Evolutionary conservation across 1,140 invertebrate genomes (phyloP).

Genomic region (Delia radicum): DNA sequence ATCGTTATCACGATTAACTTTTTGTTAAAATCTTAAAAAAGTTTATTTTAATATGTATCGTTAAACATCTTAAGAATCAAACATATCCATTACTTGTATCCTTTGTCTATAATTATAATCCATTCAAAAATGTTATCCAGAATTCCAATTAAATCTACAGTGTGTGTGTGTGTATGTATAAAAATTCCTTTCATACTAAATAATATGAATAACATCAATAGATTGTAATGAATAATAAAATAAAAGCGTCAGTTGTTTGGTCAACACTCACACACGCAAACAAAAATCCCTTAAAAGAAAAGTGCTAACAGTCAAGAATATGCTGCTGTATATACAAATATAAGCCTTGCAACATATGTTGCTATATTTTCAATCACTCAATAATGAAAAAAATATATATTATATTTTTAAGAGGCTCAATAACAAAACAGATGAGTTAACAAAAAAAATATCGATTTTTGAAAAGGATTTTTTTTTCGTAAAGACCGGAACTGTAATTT

Average conservation of each 20-base stretch:
- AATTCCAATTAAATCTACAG: no score
- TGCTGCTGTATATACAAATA: not conserved
- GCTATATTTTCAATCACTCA: not conserved
- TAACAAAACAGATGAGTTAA: not conserved
- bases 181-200: no score
- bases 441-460: not conserved
- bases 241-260: not conserved
- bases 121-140: no score
- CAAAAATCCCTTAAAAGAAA: not conserved
- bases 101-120: no score
- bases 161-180: no score
- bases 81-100: no score
- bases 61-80: no score
- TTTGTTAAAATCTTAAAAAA: no score
- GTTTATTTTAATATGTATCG: no score
- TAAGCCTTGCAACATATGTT: not conserved
- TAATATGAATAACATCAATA: no score
- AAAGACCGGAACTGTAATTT: slow-evolving; percentile 49
- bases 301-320: not conserved
- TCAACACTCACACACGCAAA: not conserved
- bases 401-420: not conserved
- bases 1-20: no score
- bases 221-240: not conserved
- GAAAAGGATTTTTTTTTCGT: not conserved
- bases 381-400: not conserved